Conservation (phyloP, 2,113 vertebrate species). For the Dasyurus viverrinus region DNA sequence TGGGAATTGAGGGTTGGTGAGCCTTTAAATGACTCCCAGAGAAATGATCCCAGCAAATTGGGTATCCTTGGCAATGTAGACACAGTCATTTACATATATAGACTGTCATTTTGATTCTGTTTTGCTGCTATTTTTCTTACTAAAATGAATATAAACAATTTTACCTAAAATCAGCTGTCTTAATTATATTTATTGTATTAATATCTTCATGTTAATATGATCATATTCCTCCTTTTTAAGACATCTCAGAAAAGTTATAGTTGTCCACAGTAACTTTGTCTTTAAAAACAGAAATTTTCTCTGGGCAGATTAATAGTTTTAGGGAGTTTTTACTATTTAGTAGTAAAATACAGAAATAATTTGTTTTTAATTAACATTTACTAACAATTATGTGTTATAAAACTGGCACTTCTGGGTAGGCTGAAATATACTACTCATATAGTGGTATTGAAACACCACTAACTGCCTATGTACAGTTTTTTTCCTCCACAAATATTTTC, state of each 20-base stretch:
- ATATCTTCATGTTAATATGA: background rate
- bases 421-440: slow-evolving; percentile 40
- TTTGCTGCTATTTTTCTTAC: background rate
- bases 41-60: background rate
- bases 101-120: background rate
- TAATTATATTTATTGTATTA: no score
- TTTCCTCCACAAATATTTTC: slow-evolving; percentile 38
- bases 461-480: background rate
- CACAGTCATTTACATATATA: background rate
- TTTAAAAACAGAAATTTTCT: slow-evolving; percentile 36
- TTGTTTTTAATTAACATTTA: slow-evolving; percentile 57
- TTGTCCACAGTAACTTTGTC: background rate
- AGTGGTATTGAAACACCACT: background rate
- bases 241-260: background rate
- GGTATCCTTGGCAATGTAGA: background rate
- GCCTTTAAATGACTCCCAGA: background rate
- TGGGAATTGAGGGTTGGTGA: background rate
- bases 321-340: slow-evolving; percentile 45
- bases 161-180: slow-evolving; percentile 27
- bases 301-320: background rate
- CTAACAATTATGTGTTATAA: slow-evolving; percentile 59
- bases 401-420: slow-evolving; percentile 39
- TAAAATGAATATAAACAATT: background rate
- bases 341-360: slow-evolving; percentile 21
- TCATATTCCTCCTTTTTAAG: background rate